A percentile compares a stretch with the other conserved stretches of the same genome.
These are phyloP conservation scores for Andinoacara biseriatus DNA, from an alignment of 2,113 vertebrate genomes.

Conservation along the genomic window DNA sequence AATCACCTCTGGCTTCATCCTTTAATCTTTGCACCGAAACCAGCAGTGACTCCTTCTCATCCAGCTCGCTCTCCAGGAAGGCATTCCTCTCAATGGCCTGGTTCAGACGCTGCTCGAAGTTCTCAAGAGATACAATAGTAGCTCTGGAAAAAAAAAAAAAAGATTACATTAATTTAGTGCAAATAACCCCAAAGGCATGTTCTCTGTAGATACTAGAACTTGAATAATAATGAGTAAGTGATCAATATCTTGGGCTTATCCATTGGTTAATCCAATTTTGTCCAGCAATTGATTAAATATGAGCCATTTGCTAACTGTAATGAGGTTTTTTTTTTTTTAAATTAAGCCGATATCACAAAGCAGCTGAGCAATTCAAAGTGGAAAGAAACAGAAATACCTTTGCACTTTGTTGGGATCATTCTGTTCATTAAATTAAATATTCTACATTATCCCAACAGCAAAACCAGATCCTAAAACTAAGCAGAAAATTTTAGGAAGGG, in stretches of 20 bases:
- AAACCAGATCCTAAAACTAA: neutral
- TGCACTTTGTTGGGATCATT: neutral
- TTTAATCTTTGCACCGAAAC: slow-evolving; percentile 96
- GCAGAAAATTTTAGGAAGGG: neutral
- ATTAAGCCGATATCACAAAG: neutral
- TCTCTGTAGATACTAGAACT: neutral
- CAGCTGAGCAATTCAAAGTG: too few relatives aligned
- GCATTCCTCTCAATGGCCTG: slow-evolving; percentile 98
- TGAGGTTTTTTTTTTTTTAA: too few relatives aligned
- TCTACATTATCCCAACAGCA: neutral
- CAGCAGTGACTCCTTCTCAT: slow-evolving; percentile 96
- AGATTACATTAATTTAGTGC: neutral
- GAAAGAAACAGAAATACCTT: neutral
- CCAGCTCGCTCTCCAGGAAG: slow-evolving; percentile 97
- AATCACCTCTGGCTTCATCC: slow-evolving; percentile 95
- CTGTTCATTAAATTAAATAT: neutral
- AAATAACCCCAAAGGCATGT: neutral
- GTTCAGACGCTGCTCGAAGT: slow-evolving; percentile 97
- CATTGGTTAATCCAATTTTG: slow-evolving; percentile 19
- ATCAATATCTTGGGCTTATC: slow-evolving; percentile 15
- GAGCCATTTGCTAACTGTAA: neutral
- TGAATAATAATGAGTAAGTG: neutral
- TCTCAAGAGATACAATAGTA: slow-evolving; percentile 96
- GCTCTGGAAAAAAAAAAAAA: slow-evolving; percentile 79
- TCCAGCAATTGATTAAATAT: neutral